Evolutionary conservation across 2,888 invertebrate species (phyloP), one percentile per base, ranked within the genome.

Genomic region (Ceriagrion tenellum): DNA sequence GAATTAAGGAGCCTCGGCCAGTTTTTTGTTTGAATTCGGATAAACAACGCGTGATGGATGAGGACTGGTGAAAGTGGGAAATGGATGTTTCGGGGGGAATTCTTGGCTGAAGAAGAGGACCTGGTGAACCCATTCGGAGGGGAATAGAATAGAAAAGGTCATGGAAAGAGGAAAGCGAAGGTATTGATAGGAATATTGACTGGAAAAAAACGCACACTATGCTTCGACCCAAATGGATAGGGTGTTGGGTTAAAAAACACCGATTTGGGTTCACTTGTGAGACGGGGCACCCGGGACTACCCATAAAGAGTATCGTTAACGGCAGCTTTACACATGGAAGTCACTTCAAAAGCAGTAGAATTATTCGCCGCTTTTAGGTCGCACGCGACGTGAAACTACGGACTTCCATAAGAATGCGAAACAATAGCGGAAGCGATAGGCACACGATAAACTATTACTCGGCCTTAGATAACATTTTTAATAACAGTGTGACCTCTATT

Each of bases 41-140:
- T 74, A 74, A 74, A 74, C 74, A 74, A 74, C 74, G 30, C 74
- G 0, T 74, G 74, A 74, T 74, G 74, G 74, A 74, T 74, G 74
- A 74, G 74, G n/a, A 10, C 30, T 8, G n/a, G 74, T 12, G n/a
- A 23, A 74, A 30, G 30, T 30, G 12, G 30, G 30, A 74, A 74
- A 10, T n/a, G 74, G 74, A 30, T 13, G 74, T n/a, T 10, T 8
- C 30, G 74, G 30, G 74, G 30, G 30, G 16, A 74, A 30, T 74
- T 56, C 56, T 74, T 74, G 74, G 74, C 30, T 23, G 30, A n/a
- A 12, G 10, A 12, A n/a, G 30, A 8, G 30, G 74, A 30, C 74
- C 8, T 13, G 74, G 30, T 10, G 74, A 74, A 30, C 74, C 30
- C 56, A 56, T 56, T 12, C 8, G 16, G 8, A 56, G 74, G 30